These are phyloP conservation scores for Vanessa cardui DNA, from an alignment of 2,888 invertebrate genomes.

Conservation along the genomic window DNA sequence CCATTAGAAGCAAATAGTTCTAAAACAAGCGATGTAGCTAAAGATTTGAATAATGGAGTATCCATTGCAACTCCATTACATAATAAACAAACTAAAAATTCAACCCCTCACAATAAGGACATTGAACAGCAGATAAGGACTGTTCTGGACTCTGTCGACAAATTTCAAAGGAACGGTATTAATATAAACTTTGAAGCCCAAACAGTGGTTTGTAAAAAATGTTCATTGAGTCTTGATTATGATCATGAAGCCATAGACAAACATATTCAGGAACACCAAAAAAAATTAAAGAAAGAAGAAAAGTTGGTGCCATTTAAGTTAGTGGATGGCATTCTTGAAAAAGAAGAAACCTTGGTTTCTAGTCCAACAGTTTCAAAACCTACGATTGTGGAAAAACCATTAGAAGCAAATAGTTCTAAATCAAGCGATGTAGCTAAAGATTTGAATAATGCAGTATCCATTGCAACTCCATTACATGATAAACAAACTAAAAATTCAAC, in stretches of 20 bases:
- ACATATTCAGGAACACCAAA: slow-evolving; percentile 48
- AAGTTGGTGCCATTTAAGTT: no score
- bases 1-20: not conserved
- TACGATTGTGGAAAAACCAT: not conserved
- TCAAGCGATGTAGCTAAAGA: no score
- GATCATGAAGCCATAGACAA: slow-evolving; percentile 43
- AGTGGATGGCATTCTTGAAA: not conserved
- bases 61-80: not conserved
- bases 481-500: no score
- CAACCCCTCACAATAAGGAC: no score
- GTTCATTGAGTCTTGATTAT: no score
- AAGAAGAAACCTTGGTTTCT: not conserved
- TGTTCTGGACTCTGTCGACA: slow-evolving; percentile 39
- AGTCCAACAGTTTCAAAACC: not conserved
- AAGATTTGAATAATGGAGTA: not conserved
- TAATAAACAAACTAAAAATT: no score
- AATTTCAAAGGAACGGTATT: slow-evolving; percentile 50
- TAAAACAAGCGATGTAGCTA: not conserved
- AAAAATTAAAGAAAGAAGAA: slow-evolving; percentile 5
- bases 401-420: not conserved
- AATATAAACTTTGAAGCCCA: slow-evolving; percentile 47
- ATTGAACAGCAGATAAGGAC: slow-evolving; percentile 33
- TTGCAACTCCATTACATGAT: no score
- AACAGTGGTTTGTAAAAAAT: slow-evolving; percentile 49
- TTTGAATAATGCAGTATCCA: no score